Evolutionary conservation across 2,888 invertebrate species (phyloP).

Genomic region (Tipula unca): DNA sequence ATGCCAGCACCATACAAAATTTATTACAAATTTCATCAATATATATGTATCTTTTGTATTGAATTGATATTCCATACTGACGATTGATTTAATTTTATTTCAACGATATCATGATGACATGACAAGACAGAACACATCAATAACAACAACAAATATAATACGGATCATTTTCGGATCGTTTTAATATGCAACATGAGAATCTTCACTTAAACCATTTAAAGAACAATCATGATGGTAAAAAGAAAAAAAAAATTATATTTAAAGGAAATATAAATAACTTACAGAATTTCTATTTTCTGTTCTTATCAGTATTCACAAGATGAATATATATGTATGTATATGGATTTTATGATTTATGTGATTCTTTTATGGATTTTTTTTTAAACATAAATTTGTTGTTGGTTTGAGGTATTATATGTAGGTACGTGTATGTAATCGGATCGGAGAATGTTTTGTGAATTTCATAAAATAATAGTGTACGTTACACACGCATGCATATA

Average conservation of each 20-base stretch:
- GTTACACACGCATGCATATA: neutral
- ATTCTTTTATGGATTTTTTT: conserved; percentile 2
- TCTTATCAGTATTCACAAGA: neutral
- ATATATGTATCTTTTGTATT: neutral
- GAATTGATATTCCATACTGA: neutral
- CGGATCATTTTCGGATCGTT: neutral
- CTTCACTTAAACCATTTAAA: conserved; percentile 1
- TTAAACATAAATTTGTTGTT: neutral
- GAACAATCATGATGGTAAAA: neutral
- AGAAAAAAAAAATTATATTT: neutral
- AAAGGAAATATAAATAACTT: neutral
- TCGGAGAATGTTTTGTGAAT: neutral
- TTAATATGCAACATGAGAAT: conserved; percentile 4
- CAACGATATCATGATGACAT: neutral
- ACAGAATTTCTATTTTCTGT: neutral
- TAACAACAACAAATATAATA: neutral
- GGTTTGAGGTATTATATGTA: neutral
- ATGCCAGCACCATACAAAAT: no score
- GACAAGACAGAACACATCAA: neutral
- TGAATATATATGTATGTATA: no score
- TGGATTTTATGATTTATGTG: conserved; percentile 8
- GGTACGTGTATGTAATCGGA: neutral
- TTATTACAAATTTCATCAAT: neutral
- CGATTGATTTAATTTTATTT: neutral
- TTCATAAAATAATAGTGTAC: neutral